Evolutionary conservation across 2,888 invertebrate species (phyloP).

Genomic region (Acanthopleura granulata): DNA sequence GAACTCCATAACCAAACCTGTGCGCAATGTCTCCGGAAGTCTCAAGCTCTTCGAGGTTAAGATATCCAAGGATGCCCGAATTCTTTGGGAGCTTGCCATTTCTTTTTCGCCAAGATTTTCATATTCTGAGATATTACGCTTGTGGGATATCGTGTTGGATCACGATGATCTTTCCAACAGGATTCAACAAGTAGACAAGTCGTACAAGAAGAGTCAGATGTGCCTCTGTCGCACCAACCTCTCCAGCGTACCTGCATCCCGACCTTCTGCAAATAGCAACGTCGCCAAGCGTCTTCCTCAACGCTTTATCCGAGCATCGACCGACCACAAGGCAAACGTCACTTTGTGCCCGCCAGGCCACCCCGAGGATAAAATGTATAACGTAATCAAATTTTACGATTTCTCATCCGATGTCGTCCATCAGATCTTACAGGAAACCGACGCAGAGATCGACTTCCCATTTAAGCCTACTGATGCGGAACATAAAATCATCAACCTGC

Average conservation of each 20-base stretch:
- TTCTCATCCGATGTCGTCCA: conserved; percentile 53
- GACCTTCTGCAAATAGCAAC: not conserved
- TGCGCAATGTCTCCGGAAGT: conserved; percentile 39
- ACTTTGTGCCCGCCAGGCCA: conserved; percentile 55
- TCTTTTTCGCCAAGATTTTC: conserved; percentile 55
- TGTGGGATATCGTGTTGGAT: conserved; percentile 45
- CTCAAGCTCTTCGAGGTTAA: conserved; percentile 49
- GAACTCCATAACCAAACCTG: conserved; percentile 45
- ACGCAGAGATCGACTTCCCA: conserved; percentile 55
- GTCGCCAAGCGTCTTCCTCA: conserved; percentile 31
- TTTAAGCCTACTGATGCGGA: conserved; percentile 61
- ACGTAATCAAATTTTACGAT: conserved; percentile 62
- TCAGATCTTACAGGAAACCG: conserved; percentile 46
- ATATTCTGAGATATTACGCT: conserved; percentile 50
- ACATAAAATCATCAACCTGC: conserved; percentile 55
- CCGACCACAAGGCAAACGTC: not conserved
- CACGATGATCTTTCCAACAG: conserved; percentile 33
- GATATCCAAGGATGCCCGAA: conserved; percentile 36
- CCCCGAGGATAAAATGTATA: conserved; percentile 52
- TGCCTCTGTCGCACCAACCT: no score
- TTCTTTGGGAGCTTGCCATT: conserved; percentile 59
- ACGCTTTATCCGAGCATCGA: conserved; percentile 11
- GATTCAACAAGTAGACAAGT: conserved; percentile 45
- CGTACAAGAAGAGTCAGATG: conserved; percentile 47
- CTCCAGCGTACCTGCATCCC: no score